These are phyloP conservation scores for Chelonia mydas DNA, from an alignment of 2,797 vertebrate species.

Conservation along the genomic window DNA sequence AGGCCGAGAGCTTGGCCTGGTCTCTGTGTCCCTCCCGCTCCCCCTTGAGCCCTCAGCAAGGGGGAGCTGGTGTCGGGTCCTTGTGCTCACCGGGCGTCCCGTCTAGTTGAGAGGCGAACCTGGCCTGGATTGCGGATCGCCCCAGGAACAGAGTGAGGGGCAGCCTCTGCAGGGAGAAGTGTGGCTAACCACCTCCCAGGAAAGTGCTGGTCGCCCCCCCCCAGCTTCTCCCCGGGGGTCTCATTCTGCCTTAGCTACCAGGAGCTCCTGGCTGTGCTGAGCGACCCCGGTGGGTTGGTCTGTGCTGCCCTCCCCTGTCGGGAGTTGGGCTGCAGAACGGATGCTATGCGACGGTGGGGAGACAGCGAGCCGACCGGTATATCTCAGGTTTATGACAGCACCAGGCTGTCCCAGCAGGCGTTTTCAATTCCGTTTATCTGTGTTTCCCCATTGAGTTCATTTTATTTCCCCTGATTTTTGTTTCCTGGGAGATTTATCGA, in stretches of 20 bases:
- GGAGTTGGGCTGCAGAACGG: neutral
- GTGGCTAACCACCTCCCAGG: no score
- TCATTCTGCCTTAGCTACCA: neutral
- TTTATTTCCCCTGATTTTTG: conserved; percentile 71
- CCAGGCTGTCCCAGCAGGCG: conserved; percentile 61
- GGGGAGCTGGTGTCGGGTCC: neutral
- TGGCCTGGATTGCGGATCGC: neutral
- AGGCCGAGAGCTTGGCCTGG: no score
- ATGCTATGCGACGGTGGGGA: neutral
- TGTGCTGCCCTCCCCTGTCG: fast-evolving
- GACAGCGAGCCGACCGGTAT: neutral
- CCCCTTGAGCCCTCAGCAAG: neutral
- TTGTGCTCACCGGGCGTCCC: neutral
- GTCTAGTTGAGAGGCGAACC: neutral
- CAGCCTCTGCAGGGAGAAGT: no score
- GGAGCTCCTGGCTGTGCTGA: neutral
- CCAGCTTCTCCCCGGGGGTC: neutral
- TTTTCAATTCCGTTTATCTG: conserved; percentile 62
- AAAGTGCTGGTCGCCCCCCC: no score
- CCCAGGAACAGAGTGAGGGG: no score
- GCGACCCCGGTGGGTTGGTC: neutral
- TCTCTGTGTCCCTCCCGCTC: neutral
- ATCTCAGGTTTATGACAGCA: conserved; percentile 32
- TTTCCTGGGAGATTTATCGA: conserved; percentile 65
- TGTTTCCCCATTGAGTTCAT: conserved; percentile 64